Conservation (phyloP, 2,888 invertebrate species). For the Limnephilus rhombicus region DNA sequence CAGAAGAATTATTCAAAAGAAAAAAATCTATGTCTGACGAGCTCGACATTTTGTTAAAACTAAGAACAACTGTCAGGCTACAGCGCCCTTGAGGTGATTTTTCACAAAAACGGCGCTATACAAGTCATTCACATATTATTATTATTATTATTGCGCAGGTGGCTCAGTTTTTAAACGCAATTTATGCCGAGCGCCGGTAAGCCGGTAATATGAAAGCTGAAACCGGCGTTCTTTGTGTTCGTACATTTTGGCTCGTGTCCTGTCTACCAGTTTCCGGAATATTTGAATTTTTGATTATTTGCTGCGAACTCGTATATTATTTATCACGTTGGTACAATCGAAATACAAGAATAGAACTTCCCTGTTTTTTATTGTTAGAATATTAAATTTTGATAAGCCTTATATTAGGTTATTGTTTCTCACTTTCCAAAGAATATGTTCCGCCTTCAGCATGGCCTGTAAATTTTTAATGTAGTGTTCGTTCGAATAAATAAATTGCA, state of each 20-base stretch:
- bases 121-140: too few relatives aligned
- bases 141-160: too few relatives aligned
- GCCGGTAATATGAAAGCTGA: too few relatives aligned
- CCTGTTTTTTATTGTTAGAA: neutral
- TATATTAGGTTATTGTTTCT: neutral
- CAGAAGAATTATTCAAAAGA: too few relatives aligned
- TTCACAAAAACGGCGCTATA: too few relatives aligned
- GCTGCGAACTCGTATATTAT: conserved; percentile 53
- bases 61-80: too few relatives aligned
- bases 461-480: neutral
- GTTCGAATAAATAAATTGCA: neutral
- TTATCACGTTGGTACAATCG: neutral
- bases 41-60: too few relatives aligned
- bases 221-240: neutral
- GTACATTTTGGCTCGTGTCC: conserved; percentile 23
- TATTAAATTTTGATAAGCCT: neutral
- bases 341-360: neutral
- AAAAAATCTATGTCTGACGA: too few relatives aligned
- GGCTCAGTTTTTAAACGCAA: too few relatives aligned
- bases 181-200: too few relatives aligned
- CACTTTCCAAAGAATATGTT: neutral
- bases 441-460: neutral
- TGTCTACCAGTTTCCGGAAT: conserved; percentile 48
- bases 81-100: too few relatives aligned
- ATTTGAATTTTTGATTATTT: conserved; percentile 61